Percentiles rank a stretch among this genome's conserved stretches.
These are phyloP conservation scores for Andrena bucephala DNA, from an alignment of 2,888 invertebrate species.

Conservation along the genomic window DNA sequence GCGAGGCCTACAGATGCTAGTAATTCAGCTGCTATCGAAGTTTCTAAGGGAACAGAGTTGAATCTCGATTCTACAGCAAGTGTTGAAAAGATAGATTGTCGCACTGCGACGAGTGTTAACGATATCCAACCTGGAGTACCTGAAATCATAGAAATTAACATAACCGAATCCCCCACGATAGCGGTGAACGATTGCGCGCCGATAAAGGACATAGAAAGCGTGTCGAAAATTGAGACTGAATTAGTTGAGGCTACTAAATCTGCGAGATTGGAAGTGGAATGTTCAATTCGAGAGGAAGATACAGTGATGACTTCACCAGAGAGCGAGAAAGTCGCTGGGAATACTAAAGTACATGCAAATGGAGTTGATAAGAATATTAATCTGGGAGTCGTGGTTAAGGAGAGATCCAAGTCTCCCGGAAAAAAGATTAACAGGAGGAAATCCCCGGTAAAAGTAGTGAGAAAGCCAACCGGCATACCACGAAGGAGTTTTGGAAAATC, in stretches of 20 bases:
- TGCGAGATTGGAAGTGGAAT: background rate
- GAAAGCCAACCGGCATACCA: slow-evolving; percentile 64
- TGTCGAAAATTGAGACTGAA: slow-evolving; percentile 1
- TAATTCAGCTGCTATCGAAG: too few species aligned
- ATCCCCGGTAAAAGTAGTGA: slow-evolving; percentile 77
- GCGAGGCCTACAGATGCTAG: background rate
- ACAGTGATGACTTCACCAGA: slow-evolving; percentile 3
- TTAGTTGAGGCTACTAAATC: background rate
- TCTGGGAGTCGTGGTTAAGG: slow-evolving; percentile 36
- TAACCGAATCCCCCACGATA: slow-evolving; percentile 75
- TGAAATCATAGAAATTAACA: slow-evolving; percentile 77
- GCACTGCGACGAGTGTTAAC: background rate
- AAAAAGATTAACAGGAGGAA: slow-evolving; percentile 77
- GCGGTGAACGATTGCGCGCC: slow-evolving; percentile 78
- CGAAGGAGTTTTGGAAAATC: slow-evolving; percentile 58
- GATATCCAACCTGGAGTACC: slow-evolving; percentile 52
- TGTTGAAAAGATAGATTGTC: background rate
- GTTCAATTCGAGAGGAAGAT: background rate
- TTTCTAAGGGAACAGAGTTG: background rate
- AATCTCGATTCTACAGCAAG: background rate
- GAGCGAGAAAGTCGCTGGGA: background rate
- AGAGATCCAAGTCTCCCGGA: slow-evolving; percentile 79
- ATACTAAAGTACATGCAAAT: slow-evolving; percentile 16
- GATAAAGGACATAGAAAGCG: slow-evolving; percentile 33
- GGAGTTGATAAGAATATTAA: slow-evolving; percentile 13